Evolutionary conservation across 2,113 vertebrate species (phyloP).

Genomic region (Tringa solitaria): DNA sequence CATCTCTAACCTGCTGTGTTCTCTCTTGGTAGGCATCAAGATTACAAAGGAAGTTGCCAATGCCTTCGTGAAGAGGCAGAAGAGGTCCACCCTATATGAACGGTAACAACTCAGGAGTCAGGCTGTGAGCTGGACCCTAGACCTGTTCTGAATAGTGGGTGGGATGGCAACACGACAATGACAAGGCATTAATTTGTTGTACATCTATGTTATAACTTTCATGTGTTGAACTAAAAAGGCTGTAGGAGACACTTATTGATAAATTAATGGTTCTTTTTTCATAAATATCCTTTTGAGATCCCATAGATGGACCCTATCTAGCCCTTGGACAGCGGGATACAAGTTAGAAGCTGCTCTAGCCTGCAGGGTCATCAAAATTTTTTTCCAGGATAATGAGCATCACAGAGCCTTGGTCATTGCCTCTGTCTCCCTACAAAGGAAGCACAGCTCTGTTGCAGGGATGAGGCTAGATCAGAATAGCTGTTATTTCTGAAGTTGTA

Average conservation of each 20-base stretch:
- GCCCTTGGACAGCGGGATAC: background rate
- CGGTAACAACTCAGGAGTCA: conserved; percentile 23
- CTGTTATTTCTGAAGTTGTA: background rate
- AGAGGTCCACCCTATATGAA: conserved; percentile 52
- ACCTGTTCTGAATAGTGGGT: background rate
- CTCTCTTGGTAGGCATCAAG: conserved; percentile 39
- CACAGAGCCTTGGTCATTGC: background rate
- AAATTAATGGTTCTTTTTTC: background rate
- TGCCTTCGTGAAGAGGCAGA: conserved; percentile 63
- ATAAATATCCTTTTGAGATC: background rate
- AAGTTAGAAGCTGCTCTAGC: background rate
- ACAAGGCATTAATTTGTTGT: background rate
- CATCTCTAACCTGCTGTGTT: background rate
- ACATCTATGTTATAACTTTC: background rate
- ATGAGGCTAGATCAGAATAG: background rate
- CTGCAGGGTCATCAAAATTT: background rate
- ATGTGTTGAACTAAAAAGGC: background rate
- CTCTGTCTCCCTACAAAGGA: background rate
- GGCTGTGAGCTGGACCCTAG: background rate
- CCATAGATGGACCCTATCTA: background rate
- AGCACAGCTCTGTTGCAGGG: background rate
- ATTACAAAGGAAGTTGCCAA: conserved; percentile 56
- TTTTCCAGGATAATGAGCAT: background rate
- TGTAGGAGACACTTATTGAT: background rate
- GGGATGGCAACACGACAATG: background rate